Percentiles rank a stretch among this genome's conserved stretches.
Conservation (phyloP, 2,888 invertebrate species). For the Tenthredo notha region DNA sequence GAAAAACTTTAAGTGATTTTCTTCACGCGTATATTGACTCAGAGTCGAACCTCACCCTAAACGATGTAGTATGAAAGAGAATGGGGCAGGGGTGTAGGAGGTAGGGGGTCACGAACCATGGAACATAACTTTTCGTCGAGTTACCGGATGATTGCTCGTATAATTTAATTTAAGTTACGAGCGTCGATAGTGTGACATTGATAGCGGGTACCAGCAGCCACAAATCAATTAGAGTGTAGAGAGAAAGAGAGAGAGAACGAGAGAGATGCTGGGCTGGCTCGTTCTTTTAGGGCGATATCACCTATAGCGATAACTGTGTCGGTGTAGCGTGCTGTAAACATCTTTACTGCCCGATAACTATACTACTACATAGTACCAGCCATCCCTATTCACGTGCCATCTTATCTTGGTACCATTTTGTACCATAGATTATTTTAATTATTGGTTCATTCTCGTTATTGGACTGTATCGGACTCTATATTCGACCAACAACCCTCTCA, state of each 20-base stretch:
- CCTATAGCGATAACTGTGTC: slow-evolving; percentile 68
- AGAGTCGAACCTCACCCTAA: neutral
- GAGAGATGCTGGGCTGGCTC: slow-evolving; percentile 16
- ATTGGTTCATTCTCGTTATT: slow-evolving; percentile 60
- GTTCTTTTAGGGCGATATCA: slow-evolving; percentile 67
- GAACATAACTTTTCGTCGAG: slow-evolving; percentile 47
- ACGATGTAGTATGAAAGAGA: slow-evolving; percentile 1
- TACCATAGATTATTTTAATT: slow-evolving; percentile 71
- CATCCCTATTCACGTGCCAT: slow-evolving; percentile 54
- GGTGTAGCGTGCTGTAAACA: slow-evolving; percentile 74
- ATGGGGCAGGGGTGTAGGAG: too few relatives aligned
- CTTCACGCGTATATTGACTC: neutral
- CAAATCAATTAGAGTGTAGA: slow-evolving; percentile 74
- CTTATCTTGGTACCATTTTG: slow-evolving; percentile 73
- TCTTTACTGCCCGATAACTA: slow-evolving; percentile 76
- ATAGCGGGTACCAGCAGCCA: slow-evolving; percentile 68
- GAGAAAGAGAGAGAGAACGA: neutral
- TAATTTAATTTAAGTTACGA: slow-evolving; percentile 76
- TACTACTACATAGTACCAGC: slow-evolving; percentile 56
- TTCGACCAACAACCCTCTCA: neutral
- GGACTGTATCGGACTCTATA: neutral
- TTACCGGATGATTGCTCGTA: slow-evolving; percentile 68
- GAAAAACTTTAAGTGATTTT: slow-evolving; percentile 15
- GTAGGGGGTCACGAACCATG: slow-evolving; percentile 46
- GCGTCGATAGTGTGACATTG: slow-evolving; percentile 61